Percentiles rank a stretch among this genome's conserved stretches.
Evolutionary conservation across 2,888 invertebrate species (phyloP).

Genomic region (Erpobdella octoculata): DNA sequence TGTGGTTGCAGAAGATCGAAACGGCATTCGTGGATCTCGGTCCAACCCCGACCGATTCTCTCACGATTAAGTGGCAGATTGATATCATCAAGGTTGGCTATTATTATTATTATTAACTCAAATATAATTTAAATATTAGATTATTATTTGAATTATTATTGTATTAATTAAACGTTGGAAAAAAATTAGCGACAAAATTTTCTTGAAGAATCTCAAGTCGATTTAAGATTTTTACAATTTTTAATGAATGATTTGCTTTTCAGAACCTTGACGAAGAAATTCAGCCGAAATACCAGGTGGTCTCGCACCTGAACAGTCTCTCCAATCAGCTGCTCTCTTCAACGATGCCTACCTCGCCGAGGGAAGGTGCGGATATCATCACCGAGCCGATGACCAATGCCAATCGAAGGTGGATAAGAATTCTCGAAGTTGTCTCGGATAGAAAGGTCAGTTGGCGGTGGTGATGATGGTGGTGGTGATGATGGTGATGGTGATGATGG

Average conservation of each 20-base stretch:
- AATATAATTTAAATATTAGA: neutral
- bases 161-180: no score
- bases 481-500: no score
- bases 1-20: slow-evolving; percentile 81
- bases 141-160: neutral
- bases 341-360: slow-evolving; percentile 62
- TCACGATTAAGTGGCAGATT: slow-evolving; percentile 86
- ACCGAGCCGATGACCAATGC: slow-evolving; percentile 82
- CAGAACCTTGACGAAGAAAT: slow-evolving; percentile 81
- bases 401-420: slow-evolving; percentile 85
- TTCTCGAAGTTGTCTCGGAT: slow-evolving; percentile 76
- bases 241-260: no score
- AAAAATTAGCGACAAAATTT: neutral
- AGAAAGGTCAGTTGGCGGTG: slow-evolving; percentile 14
- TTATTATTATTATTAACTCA: no score
- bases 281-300: slow-evolving; percentile 94
- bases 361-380: slow-evolving; percentile 85
- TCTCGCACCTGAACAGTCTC: slow-evolving; percentile 75
- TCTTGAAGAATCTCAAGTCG: no score
- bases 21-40: slow-evolving; percentile 77
- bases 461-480: no score
- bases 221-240: no score
- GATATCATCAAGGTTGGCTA: slow-evolving; percentile 75
- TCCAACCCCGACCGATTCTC: slow-evolving; percentile 82
- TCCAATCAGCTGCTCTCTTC: neutral